A percentile compares a stretch with the other conserved stretches of the same genome.
These are phyloP conservation scores for Cerastoderma edule DNA, from an alignment of 2,888 invertebrate species.

Conservation along the genomic window DNA sequence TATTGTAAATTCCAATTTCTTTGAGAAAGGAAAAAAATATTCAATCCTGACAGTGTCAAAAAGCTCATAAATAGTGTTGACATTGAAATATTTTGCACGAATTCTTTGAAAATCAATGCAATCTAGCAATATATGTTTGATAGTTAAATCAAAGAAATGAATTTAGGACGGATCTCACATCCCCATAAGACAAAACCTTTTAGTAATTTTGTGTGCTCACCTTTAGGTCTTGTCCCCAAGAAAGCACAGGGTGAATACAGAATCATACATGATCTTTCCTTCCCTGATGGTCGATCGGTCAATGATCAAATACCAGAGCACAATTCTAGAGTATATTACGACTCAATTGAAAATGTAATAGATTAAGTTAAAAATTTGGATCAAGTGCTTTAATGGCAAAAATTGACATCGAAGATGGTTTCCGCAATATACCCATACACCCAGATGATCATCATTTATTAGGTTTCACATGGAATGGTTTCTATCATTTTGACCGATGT, in stretches of 20 bases:
- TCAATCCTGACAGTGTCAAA: too few species aligned
- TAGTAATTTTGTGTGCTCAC: slow-evolving; percentile 33
- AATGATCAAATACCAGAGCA: slow-evolving; percentile 21
- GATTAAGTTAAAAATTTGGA: slow-evolving; percentile 30
- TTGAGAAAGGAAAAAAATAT: too few species aligned
- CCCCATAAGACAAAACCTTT: slow-evolving; percentile 20
- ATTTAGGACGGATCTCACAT: slow-evolving; percentile 17
- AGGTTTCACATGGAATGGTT: slow-evolving; percentile 33
- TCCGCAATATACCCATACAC: slow-evolving; percentile 48
- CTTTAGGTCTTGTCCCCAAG: slow-evolving; percentile 40
- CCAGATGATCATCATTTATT: slow-evolving; percentile 27
- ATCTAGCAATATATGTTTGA: slow-evolving; percentile 6
- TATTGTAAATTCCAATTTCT: too few species aligned
- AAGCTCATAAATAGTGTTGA: too few species aligned
- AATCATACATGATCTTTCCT: slow-evolving; percentile 43
- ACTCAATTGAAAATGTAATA: slow-evolving; percentile 37
- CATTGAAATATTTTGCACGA: too few species aligned
- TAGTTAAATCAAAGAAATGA: slow-evolving; percentile 7
- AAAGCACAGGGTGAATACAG: slow-evolving; percentile 11
- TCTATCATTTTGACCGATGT: neutral
- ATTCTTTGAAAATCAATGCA: too few species aligned
- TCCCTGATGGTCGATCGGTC: slow-evolving; percentile 14
- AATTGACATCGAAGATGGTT: slow-evolving; percentile 44
- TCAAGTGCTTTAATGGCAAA: slow-evolving; percentile 35
- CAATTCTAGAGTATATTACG: slow-evolving; percentile 30